Base-by-base conservation (phyloP, 2,797 vertebrate species). In the Tokudaia muenninki region DNA sequence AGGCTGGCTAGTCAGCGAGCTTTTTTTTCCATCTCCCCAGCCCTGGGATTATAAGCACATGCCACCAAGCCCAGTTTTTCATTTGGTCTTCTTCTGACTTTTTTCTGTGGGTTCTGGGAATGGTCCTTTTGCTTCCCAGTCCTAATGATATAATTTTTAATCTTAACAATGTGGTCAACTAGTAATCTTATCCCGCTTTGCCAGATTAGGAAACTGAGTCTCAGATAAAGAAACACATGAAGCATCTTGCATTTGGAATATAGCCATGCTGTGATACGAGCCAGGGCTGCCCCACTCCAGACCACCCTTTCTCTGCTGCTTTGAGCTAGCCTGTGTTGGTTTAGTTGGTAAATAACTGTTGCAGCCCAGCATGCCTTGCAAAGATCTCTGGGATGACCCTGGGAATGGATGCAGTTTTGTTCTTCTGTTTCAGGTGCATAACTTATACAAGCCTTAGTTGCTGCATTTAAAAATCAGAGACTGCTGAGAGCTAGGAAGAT, bases 171-270 rank as follows among this genome's bases (percentile, higher is more conserved):
- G 16, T 50, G 41, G 70, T 10, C 90, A 31, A 55, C 17, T 17
- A 87, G 75, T 70, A 10, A 91, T 79, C 29, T 24, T 61, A 7
- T 12, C 16, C 26, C 21, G 14, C 88, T 59, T 79, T 37, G 78
- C 21, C 59, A 95, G 34, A 55, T 93, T 44, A 80, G 89, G 94
- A 88, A 77, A 90, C 22, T 26, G 75, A 59, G 61, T 77, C 57
- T 63, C 77, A 41, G 79, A 52, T 31, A 70, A 61, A 5, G 74
- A 95, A 83, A 61, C 26, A 5, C 3, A 44, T 52, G 72, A 78
- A 79, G 19, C 6, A 9, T 47, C 78, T 75, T 63, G 3, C 5
- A 14, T 77, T 59, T 55, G 74, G 70, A n/a, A n/a, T 34, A 6
- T 78, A 50, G 52, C 67, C 26, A 67, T 70, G 34, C 63, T 5